Percentiles rank a stretch among this genome's conserved stretches.
Conservation (phyloP, 1,140 invertebrate genomes). For the Tetramorium simillimum region DNA sequence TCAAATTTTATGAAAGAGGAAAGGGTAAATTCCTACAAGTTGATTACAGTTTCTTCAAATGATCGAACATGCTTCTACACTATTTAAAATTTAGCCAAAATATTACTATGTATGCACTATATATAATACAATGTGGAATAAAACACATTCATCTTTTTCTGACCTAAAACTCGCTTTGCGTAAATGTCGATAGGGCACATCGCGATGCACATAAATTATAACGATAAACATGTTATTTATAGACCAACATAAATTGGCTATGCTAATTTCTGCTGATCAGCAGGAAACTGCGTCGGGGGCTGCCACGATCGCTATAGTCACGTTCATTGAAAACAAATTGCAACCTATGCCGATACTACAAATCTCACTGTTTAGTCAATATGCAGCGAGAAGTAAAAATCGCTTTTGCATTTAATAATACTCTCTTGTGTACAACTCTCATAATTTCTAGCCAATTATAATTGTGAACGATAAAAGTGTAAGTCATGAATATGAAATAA, state of each 20-base stretch:
- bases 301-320: conserved; percentile 77
- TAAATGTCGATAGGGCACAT: conserved; percentile 77
- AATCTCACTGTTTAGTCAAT: conserved; percentile 15
- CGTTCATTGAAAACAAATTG: conserved; percentile 60
- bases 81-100: conserved; percentile 30
- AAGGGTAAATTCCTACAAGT: neutral
- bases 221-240: conserved; percentile 86
- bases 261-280: conserved; percentile 85
- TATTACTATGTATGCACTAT: conserved; percentile 46
- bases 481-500: neutral
- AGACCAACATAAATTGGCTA: conserved; percentile 84
- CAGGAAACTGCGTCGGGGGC: conserved; percentile 76
- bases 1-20: neutral
- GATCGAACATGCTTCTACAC: neutral
- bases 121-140: conserved; percentile 12
- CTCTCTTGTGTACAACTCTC: neutral
- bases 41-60: neutral
- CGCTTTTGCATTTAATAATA: neutral
- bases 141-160: conserved; percentile 64
- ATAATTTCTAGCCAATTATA: neutral
- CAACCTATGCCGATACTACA: conserved; percentile 37
- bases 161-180: conserved; percentile 63
- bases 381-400: conserved; percentile 35
- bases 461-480: neutral
- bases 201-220: conserved; percentile 84